These are phyloP conservation scores for Oceanodroma leucorhoa DNA, from an alignment of 2,797 vertebrate genomes.

Conservation along the genomic window DNA sequence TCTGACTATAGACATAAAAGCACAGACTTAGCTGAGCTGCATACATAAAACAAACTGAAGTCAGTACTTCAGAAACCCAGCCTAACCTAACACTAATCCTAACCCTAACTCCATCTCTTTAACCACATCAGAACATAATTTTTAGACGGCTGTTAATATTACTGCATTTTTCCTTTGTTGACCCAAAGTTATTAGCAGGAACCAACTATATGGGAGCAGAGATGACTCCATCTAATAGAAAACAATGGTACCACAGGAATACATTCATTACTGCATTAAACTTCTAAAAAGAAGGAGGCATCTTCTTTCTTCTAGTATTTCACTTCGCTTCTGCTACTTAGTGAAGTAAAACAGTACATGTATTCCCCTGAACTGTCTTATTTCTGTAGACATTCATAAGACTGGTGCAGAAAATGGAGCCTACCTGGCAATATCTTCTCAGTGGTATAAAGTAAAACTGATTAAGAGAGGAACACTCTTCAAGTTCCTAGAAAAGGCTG, in stretches of 20 bases:
- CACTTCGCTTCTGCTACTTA: slow-evolving; percentile 13
- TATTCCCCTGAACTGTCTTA: slow-evolving; percentile 2
- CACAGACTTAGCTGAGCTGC: not conserved
- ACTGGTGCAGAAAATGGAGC: slow-evolving; percentile 16
- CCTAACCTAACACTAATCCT: not conserved
- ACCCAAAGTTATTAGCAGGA: not conserved
- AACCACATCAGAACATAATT: not conserved
- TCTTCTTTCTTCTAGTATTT: not conserved
- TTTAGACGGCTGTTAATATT: not conserved
- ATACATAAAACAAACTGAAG: not conserved
- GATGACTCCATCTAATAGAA: not conserved
- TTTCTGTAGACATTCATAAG: not conserved
- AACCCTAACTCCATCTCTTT: not conserved
- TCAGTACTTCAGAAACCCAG: not conserved
- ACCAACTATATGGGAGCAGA: not conserved
- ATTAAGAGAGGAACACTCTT: slow-evolving; percentile 34
- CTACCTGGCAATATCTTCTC: slow-evolving; percentile 28
- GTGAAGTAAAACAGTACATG: slow-evolving; percentile 3
- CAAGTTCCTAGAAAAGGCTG: slow-evolving; percentile 19
- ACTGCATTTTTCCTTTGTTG: not conserved
- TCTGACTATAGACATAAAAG: not conserved
- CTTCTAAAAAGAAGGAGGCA: not conserved
- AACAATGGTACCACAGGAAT: not conserved
- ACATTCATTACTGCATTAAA: not conserved
- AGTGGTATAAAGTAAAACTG: slow-evolving; percentile 14